Evolutionary conservation across 2,797 vertebrate genomes (phyloP).

Genomic region (Smutsia temminckii): DNA sequence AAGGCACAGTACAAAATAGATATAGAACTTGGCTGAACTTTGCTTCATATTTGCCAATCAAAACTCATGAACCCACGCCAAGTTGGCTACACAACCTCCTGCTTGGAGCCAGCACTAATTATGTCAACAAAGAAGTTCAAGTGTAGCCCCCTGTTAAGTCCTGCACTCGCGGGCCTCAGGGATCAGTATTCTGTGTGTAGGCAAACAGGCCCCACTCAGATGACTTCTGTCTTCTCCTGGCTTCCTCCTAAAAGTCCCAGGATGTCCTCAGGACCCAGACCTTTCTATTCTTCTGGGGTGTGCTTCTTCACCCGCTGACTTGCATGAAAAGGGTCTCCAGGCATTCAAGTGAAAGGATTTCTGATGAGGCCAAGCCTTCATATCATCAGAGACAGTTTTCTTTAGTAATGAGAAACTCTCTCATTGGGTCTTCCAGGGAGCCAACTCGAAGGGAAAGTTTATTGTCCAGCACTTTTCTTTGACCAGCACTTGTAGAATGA

Average conservation of each 20-base stretch:
- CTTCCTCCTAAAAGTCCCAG: slow-evolving; percentile 94
- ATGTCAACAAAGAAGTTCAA: slow-evolving; percentile 93
- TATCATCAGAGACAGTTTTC: slow-evolving; percentile 71
- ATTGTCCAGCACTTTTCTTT: rapidly evolving
- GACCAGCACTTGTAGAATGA: not conserved
- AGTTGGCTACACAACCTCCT: slow-evolving; percentile 82
- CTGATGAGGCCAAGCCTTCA: slow-evolving; percentile 83
- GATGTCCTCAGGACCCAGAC: slow-evolving; percentile 92
- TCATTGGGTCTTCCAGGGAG: not conserved
- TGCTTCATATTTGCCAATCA: slow-evolving; percentile 85
- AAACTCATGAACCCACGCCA: slow-evolving; percentile 82
- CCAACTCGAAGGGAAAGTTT: not conserved
- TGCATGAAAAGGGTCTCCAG: slow-evolving; percentile 86
- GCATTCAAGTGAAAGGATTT: slow-evolving; percentile 82
- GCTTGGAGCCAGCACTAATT: slow-evolving; percentile 85
- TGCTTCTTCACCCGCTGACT: slow-evolving; percentile 84
- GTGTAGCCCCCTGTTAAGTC: slow-evolving; percentile 86
- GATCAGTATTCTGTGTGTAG: slow-evolving; percentile 71
- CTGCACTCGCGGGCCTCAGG: slow-evolving; percentile 82
- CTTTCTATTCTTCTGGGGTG: slow-evolving; percentile 84
- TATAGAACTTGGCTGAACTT: slow-evolving; percentile 87
- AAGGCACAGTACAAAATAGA: slow-evolving; percentile 83
- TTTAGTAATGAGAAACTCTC: slow-evolving; percentile 48
- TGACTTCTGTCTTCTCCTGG: slow-evolving; percentile 89
- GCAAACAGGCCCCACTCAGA: slow-evolving; percentile 82